A percentile compares a stretch with the other conserved stretches of the same genome.
These are phyloP conservation scores for Pangasius larnaudii DNA, from an alignment of 2,797 vertebrate genomes.

Conservation along the genomic window DNA sequence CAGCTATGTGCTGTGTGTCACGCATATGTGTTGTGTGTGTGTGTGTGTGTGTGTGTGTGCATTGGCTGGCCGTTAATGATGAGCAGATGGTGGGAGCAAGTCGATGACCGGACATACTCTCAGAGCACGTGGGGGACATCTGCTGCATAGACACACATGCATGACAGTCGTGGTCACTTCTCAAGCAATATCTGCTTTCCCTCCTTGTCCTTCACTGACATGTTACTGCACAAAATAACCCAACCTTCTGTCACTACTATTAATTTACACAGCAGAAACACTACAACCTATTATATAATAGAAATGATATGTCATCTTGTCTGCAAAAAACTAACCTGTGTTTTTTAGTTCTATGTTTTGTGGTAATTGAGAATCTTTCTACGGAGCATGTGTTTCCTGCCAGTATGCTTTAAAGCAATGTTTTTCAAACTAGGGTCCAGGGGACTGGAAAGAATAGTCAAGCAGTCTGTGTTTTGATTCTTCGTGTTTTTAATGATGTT, in stretches of 20 bases:
- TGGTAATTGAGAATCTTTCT: background rate
- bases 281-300: background rate
- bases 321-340: background rate
- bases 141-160: constrained; percentile 50
- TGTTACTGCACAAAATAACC: background rate
- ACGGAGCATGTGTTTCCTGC: background rate
- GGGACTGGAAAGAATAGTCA: background rate
- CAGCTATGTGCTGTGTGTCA: constrained; percentile 19
- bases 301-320: background rate
- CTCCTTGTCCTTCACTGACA: constrained; percentile 32
- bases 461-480: background rate
- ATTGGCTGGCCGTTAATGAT: constrained; percentile 55
- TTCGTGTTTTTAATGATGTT: background rate
- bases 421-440: background rate
- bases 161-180: constrained; percentile 38
- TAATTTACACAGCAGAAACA: background rate
- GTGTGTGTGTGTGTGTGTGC: constrained; percentile 39
- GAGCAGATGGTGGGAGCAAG: constrained; percentile 59
- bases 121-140: constrained; percentile 56
- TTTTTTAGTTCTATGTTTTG: background rate
- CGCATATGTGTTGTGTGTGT: constrained; percentile 1
- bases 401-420: background rate
- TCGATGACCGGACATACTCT: constrained; percentile 59
- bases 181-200: constrained; percentile 28
- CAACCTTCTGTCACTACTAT: background rate